A percentile compares a stretch with the other conserved stretches of the same genome.
phyloP scores from a whole-genome alignment of 2,113 vertebrate species.

The Lynx canadensis region DNA sequence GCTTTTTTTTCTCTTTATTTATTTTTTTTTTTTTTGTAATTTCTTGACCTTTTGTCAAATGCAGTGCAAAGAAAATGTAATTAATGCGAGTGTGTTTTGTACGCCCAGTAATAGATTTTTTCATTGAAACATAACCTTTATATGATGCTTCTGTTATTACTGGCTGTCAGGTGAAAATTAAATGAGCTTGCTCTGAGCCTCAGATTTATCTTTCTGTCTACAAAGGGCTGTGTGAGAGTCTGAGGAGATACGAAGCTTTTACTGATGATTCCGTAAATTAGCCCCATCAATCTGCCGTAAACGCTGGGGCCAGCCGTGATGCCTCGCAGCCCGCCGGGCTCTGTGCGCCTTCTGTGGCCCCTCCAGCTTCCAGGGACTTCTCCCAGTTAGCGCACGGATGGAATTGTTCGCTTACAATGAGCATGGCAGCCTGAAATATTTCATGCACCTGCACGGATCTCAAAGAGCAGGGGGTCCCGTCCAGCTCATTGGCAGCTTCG shows the following conservation, averaged over 20 bases:
- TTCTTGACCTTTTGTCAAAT: constrained; percentile 75
- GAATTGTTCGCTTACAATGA: background rate
- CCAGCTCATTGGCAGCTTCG: background rate
- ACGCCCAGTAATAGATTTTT: constrained; percentile 73
- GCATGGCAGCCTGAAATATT: background rate
- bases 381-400: background rate
- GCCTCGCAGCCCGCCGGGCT: background rate
- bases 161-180: constrained; percentile 76
- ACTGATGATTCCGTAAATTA: constrained; percentile 69
- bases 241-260: constrained; percentile 63
- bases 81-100: constrained; percentile 77
- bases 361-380: background rate
- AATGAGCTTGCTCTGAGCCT: constrained; percentile 71
- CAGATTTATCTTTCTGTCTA: constrained; percentile 79
- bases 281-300: constrained; percentile 61
- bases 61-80: constrained; percentile 74
- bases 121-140: constrained; percentile 79
- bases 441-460: background rate
- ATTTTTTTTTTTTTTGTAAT: background rate
- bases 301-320: background rate
- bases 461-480: background rate
- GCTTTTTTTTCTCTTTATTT: fast-evolving
- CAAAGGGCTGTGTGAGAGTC: constrained; percentile 67
- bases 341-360: background rate
- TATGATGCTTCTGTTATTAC: constrained; percentile 77